Percentiles rank a stretch among this genome's conserved stretches.
phyloP scores from a whole-genome alignment of 1,140 invertebrate genomes.

The Drosophila mayri region DNA sequence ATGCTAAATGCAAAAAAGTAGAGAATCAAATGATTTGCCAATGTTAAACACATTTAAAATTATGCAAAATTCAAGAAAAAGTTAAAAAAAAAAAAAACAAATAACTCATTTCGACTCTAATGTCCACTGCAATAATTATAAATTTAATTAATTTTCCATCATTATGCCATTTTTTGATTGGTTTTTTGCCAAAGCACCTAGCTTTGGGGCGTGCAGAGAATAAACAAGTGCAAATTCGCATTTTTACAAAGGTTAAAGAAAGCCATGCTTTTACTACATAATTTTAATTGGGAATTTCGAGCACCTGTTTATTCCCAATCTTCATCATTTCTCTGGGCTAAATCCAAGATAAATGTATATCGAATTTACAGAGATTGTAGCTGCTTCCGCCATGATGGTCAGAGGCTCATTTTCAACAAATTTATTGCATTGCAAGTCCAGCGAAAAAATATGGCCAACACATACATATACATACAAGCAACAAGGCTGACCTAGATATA shows the following conservation, averaged over 20 bases:
- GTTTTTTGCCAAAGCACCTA: background rate
- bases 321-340: background rate
- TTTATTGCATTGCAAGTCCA: background rate
- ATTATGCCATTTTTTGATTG: background rate
- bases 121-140: background rate
- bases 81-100: no score
- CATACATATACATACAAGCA: background rate
- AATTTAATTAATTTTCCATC: background rate
- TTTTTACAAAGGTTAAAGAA: background rate
- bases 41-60: no score
- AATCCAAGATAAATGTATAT: background rate
- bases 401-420: constrained; percentile 5
- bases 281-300: background rate
- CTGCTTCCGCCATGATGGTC: background rate
- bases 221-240: background rate
- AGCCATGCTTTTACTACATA: background rate
- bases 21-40: background rate
- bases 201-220: background rate
- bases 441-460: background rate
- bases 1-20: background rate
- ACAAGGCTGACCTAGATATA: constrained; percentile 15
- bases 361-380: background rate
- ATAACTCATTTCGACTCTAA: background rate
- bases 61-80: no score
- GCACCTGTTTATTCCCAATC: background rate